Percentiles rank a stretch among this genome's conserved stretches.
Evolutionary conservation across 2,888 invertebrate species (phyloP).

Genomic region (Notocelia uddmanniana): DNA sequence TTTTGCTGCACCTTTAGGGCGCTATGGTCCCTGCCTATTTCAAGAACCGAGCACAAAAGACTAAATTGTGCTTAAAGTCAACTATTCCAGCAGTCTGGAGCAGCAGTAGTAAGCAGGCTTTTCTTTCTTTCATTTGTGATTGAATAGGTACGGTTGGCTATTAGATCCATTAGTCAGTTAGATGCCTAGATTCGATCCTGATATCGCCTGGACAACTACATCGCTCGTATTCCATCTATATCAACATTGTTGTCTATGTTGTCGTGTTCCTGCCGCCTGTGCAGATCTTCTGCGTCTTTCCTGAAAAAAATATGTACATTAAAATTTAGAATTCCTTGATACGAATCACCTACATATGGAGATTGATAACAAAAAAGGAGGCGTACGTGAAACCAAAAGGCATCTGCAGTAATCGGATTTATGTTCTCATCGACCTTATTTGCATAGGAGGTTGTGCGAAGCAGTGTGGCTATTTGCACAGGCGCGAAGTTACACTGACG

Average conservation of each 20-base stretch:
- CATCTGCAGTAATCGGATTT: background rate
- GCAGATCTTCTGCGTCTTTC: slow-evolving; percentile 78
- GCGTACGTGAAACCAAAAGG: background rate
- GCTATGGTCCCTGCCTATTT: too few species aligned
- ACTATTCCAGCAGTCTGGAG: too few species aligned
- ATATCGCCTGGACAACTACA: slow-evolving; percentile 60
- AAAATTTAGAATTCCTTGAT: background rate
- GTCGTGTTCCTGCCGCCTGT: slow-evolving; percentile 71
- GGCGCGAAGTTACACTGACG: too few species aligned
- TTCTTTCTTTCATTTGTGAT: too few species aligned
- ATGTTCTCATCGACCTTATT: background rate
- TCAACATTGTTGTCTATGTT: slow-evolving; percentile 64
- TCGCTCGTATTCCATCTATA: slow-evolving; percentile 72
- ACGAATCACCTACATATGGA: background rate
- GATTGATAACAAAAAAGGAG: background rate
- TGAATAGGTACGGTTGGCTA: background rate
- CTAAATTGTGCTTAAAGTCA: too few species aligned
- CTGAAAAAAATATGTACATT: slow-evolving; percentile 59
- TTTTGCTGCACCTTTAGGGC: too few species aligned
- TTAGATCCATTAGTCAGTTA: background rate
- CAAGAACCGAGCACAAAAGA: too few species aligned
- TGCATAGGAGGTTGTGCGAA: background rate
- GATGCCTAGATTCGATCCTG: slow-evolving; percentile 11
- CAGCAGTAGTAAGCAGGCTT: too few species aligned
- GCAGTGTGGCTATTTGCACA: too few species aligned